phyloP scores from a whole-genome alignment of 2,113 vertebrate species.

The Pachyramphus minor region DNA sequence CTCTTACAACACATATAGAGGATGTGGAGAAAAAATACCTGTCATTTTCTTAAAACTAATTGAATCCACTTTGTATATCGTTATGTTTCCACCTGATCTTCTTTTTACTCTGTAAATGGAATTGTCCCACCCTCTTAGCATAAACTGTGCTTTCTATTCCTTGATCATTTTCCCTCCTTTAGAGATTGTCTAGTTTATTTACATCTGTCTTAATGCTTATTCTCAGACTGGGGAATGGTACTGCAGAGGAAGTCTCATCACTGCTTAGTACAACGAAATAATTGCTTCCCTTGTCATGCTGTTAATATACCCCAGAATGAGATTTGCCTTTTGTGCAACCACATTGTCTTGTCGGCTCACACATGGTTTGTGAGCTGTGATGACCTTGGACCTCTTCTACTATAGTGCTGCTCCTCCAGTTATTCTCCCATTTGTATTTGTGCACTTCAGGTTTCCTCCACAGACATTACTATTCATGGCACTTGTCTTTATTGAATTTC shows the following conservation, averaged over 20 bases:
- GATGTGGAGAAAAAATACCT: neutral
- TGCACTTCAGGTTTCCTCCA: neutral
- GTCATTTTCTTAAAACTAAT: neutral
- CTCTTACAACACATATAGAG: neutral
- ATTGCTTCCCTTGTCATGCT: constrained; percentile 4
- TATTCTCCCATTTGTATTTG: neutral
- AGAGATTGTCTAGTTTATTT: neutral
- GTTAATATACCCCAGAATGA: constrained; percentile 6
- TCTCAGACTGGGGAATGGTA: neutral
- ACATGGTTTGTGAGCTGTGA: neutral
- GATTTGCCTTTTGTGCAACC: constrained; percentile 8
- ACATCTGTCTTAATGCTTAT: neutral
- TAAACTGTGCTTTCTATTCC: neutral
- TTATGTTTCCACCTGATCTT: neutral
- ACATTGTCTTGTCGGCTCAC: neutral
- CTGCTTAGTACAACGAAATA: neutral
- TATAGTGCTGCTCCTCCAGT: neutral
- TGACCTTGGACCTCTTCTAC: constrained; percentile 24
- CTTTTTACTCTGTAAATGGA: neutral
- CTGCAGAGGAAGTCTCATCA: neutral
- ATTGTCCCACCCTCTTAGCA: neutral
- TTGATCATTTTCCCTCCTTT: neutral
- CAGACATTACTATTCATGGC: neutral
- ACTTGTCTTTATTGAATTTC: neutral
- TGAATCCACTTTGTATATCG: neutral